Conservation (phyloP, 2,888 invertebrate genomes). For the Eumerus sabulonum region DNA sequence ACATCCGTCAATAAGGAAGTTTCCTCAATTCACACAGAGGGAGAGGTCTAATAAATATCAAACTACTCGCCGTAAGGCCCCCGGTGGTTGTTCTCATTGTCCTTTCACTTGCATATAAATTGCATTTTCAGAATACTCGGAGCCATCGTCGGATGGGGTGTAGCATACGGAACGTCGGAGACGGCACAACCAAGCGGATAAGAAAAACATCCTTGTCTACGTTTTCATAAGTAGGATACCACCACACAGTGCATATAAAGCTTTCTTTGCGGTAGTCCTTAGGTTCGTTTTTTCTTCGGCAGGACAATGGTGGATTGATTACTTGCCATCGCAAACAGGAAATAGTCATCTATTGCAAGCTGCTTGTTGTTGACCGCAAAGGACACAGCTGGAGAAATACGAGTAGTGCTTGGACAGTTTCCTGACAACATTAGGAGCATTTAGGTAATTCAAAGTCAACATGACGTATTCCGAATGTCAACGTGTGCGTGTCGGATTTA, state of each 20-base stretch:
- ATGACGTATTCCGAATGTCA: conserved; percentile 35
- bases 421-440: conserved; percentile 23
- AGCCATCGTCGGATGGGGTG: background rate
- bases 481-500: conserved; percentile 56
- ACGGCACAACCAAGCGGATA: no score
- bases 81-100: conserved; percentile 56
- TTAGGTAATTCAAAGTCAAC: conserved; percentile 29
- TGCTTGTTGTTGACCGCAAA: background rate
- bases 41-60: conserved; percentile 20
- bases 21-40: conserved; percentile 25
- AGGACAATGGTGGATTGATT: conserved; percentile 35
- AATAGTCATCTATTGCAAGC: conserved; percentile 53
- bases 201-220: no score
- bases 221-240: no score
- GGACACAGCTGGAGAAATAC: background rate
- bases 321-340: conserved; percentile 48
- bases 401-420: conserved; percentile 2
- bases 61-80: conserved; percentile 7
- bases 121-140: conserved; percentile 48
- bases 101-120: conserved; percentile 64
- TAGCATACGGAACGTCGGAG: no score
- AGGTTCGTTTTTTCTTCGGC: background rate
- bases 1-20: conserved; percentile 51
- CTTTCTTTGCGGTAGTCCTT: conserved; percentile 22
- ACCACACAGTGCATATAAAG: no score